Evolutionary conservation across 2,113 vertebrate genomes (phyloP).

Genomic region (Antidorcas marsupialis): DNA sequence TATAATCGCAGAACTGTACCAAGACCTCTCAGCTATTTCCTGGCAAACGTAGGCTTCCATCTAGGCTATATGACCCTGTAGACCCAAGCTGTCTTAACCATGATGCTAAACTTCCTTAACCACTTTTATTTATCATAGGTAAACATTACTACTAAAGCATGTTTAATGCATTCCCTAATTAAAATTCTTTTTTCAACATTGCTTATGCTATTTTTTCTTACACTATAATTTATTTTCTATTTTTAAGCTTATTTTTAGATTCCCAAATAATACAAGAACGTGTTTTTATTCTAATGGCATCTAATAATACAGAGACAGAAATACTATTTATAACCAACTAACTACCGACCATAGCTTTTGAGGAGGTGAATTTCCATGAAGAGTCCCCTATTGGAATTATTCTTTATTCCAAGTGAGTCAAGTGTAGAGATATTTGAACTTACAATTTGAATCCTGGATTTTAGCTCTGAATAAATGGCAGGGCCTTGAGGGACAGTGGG

Average conservation of each 20-base stretch:
- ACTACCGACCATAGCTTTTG: constrained; percentile 28
- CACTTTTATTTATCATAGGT: background rate
- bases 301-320: constrained; percentile 38
- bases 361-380: constrained; percentile 49
- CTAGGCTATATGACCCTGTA: no score
- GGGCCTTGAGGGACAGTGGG: background rate
- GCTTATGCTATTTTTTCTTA: constrained; percentile 34
- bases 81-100: background rate
- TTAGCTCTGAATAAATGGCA: background rate
- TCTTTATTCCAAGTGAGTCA: constrained; percentile 22
- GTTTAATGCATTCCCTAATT: constrained; percentile 10
- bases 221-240: constrained; percentile 65
- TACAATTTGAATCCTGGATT: background rate
- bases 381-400: background rate
- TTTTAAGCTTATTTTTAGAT: constrained; percentile 61
- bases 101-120: background rate
- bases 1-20: background rate
- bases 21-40: background rate
- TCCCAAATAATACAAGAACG: constrained; percentile 21
- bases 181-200: constrained; percentile 19
- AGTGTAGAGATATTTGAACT: background rate
- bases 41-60: background rate
- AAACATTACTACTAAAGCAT: background rate
- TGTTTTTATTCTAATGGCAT: constrained; percentile 45
- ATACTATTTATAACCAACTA: constrained; percentile 52